phyloP scores from a whole-genome alignment of 2,888 invertebrate species.

The Brachyopa scutellaris region DNA sequence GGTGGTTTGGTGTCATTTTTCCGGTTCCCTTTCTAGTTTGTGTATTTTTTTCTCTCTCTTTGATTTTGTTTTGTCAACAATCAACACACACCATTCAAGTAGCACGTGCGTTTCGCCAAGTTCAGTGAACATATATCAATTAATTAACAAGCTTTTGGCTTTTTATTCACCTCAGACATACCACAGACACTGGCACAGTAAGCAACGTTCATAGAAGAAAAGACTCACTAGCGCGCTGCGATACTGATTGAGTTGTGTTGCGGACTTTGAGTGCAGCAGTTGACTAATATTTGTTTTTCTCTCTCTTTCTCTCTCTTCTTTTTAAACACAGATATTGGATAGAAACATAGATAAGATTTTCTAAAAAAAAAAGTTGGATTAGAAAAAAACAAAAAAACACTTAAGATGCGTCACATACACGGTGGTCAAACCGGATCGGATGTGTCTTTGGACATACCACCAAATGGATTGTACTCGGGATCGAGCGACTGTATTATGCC shows the following conservation, averaged over 20 bases:
- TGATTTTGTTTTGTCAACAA: conserved; percentile 47
- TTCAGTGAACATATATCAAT: conserved; percentile 59
- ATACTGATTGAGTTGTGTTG: conserved; percentile 20
- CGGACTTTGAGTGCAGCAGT: conserved; percentile 52
- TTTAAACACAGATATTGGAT: conserved; percentile 29
- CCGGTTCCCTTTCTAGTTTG: conserved; percentile 1
- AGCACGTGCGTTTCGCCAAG: conserved; percentile 62
- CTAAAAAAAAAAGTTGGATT: not conserved
- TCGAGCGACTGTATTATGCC: conserved; percentile 82
- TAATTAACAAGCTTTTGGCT: conserved; percentile 3
- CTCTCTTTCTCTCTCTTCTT: conserved; percentile 2
- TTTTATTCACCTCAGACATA: conserved; percentile 5
- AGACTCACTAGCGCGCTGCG: too few relatives aligned
- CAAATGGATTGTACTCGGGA: conserved; percentile 78
- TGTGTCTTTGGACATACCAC: conserved; percentile 80
- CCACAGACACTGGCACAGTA: not conserved
- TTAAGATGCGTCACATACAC: conserved; percentile 65
- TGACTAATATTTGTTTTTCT: conserved; percentile 40
- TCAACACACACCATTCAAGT: conserved; percentile 19
- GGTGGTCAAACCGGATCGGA: conserved; percentile 75
- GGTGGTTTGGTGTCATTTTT: not conserved
- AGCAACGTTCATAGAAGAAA: too few relatives aligned
- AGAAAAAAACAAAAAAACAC: not conserved
- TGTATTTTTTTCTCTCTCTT: not conserved
- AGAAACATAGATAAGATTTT: conserved; percentile 26